Percentiles rank a stretch among this genome's conserved stretches.
These are phyloP conservation scores for Mormyrus proboscirostris DNA, from an alignment of 2,797 vertebrate genomes.

Conservation along the genomic window DNA sequence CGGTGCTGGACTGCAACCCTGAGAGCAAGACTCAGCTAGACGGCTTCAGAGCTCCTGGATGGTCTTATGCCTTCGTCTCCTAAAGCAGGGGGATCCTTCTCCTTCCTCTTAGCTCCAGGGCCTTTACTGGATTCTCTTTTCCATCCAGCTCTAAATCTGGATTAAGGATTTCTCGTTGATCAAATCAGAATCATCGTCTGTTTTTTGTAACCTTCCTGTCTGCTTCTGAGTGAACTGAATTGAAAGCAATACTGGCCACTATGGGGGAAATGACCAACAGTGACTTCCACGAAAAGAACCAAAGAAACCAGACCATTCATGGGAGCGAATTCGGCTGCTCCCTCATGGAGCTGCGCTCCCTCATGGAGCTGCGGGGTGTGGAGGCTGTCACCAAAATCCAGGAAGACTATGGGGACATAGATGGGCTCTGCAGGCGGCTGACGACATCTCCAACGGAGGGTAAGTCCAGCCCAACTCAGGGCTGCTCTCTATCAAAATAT, in stretches of 20 bases:
- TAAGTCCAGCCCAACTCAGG: constrained; percentile 51
- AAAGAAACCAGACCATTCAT: constrained; percentile 87
- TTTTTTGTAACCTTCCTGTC: constrained; percentile 34
- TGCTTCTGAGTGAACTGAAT: constrained; percentile 34
- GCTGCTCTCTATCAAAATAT: not conserved
- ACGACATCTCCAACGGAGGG: constrained; percentile 92
- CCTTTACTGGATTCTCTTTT: constrained; percentile 23
- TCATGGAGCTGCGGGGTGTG: constrained; percentile 93
- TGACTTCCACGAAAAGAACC: constrained; percentile 98
- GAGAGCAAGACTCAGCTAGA: constrained; percentile 58
- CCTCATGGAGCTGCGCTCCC: constrained; percentile 84
- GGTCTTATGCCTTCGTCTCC: constrained; percentile 30
- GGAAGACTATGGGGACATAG: constrained; percentile 84
- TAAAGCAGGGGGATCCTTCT: constrained; percentile 16
- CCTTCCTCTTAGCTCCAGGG: constrained; percentile 18
- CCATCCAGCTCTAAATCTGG: constrained; percentile 36
- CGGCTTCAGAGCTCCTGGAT: constrained; percentile 40
- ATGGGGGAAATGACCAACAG: constrained; percentile 99
- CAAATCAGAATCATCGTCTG: constrained; percentile 30
- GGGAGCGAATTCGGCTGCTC: constrained; percentile 84
- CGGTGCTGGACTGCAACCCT: constrained; percentile 82
- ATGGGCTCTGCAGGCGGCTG: constrained; percentile 88
- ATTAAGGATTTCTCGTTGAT: constrained; percentile 30
- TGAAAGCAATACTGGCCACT: constrained; percentile 54
- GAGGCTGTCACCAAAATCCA: constrained; percentile 94